phyloP scores from a whole-genome alignment of 2,113 vertebrate genomes.

The Thalassarche chlororhynchos region DNA sequence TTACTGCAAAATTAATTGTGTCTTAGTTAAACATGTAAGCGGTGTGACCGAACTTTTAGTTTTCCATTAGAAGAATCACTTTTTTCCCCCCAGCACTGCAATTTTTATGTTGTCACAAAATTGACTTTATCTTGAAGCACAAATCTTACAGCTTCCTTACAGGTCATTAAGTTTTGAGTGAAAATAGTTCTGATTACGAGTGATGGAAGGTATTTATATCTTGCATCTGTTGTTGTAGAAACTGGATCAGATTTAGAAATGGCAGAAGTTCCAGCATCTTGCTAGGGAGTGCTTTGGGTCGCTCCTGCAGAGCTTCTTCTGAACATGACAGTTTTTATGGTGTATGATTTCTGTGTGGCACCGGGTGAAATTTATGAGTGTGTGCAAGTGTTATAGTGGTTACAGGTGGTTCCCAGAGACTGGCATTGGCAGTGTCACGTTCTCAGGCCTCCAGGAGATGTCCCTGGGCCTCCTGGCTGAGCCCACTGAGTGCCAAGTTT shows the following conservation, averaged over 20 bases:
- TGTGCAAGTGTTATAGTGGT: rapidly evolving
- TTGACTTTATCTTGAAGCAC: neutral
- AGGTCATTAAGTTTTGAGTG: neutral
- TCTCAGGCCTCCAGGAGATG: neutral
- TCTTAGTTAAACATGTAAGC: neutral
- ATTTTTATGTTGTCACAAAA: neutral
- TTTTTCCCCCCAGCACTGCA: neutral
- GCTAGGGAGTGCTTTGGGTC: neutral
- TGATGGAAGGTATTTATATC: neutral
- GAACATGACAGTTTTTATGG: rapidly evolving
- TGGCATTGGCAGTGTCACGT: neutral
- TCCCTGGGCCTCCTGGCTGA: neutral
- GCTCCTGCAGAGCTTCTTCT: neutral
- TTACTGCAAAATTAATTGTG: neutral
- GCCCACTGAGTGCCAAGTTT: rapidly evolving
- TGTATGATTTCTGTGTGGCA: neutral
- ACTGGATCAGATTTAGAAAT: neutral
- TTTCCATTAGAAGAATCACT: neutral
- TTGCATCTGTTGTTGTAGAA: neutral
- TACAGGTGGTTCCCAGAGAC: neutral
- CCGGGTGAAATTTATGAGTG: rapidly evolving
- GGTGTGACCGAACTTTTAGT: neutral
- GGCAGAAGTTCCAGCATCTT: neutral
- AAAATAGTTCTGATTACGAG: neutral
- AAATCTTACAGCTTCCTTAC: neutral